Evolutionary conservation across 2,113 vertebrate species (phyloP).

Genomic region (Sminthopsis crassicaudata): DNA sequence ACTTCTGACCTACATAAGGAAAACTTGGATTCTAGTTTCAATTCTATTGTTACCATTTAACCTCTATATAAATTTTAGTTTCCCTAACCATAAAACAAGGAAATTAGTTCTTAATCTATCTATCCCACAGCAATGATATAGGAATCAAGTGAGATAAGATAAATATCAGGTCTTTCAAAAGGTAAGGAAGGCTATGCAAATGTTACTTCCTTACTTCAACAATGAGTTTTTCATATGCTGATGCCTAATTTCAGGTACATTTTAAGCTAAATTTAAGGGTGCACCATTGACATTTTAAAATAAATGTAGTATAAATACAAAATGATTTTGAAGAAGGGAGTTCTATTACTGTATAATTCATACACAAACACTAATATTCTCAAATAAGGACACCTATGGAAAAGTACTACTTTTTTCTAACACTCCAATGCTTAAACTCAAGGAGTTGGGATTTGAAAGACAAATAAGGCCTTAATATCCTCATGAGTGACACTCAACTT

Average conservation of each 20-base stretch:
- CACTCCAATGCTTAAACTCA: constrained; percentile 33
- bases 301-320: constrained; percentile 6
- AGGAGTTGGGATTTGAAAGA: background rate
- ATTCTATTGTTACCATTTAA: background rate
- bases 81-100: background rate
- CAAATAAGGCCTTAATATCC: background rate
- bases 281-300: constrained; percentile 12
- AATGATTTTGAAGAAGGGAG: constrained; percentile 19
- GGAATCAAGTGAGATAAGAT: background rate
- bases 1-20: constrained; percentile 17
- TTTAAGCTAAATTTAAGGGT: background rate
- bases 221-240: constrained; percentile 26
- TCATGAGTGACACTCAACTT: background rate
- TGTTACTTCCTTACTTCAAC: background rate
- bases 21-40: background rate
- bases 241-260: constrained; percentile 9
- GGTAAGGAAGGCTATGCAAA: background rate
- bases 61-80: background rate
- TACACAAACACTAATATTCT: background rate
- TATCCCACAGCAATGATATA: background rate
- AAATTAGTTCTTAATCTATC: background rate
- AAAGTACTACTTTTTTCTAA: constrained; percentile 3
- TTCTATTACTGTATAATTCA: background rate
- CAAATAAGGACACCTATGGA: constrained; percentile 3
- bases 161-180: background rate